Percentiles rank a stretch among this genome's conserved stretches.
These are phyloP conservation scores for Arvicanthis niloticus DNA, from an alignment of 2,113 vertebrate genomes.

Conservation along the genomic window DNA sequence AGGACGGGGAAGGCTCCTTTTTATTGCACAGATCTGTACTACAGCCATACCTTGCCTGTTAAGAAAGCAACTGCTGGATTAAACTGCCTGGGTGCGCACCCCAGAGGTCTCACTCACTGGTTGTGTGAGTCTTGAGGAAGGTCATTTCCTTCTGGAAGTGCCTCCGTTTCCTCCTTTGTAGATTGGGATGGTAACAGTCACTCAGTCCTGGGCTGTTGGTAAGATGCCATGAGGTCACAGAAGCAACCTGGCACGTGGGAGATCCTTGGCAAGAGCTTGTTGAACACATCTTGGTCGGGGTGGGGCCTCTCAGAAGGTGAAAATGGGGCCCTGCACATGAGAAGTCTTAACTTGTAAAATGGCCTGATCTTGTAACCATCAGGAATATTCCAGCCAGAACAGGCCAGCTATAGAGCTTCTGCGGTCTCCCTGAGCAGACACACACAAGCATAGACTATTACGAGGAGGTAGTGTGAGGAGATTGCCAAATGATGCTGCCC, in stretches of 20 bases:
- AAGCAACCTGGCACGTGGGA: neutral
- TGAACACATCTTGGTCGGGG: neutral
- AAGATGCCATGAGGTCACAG: neutral
- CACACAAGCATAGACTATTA: neutral
- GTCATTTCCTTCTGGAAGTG: neutral
- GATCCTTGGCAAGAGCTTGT: neutral
- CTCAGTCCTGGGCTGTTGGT: neutral
- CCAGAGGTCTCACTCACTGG: neutral
- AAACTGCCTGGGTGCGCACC: neutral
- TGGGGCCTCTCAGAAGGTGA: neutral
- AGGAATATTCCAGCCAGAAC: neutral
- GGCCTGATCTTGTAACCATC: neutral
- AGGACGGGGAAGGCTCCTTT: neutral
- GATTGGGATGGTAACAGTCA: neutral
- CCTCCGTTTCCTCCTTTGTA: neutral
- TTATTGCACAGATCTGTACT: accelerated
- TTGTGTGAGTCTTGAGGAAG: neutral
- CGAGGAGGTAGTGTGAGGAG: neutral
- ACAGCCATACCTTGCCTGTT: neutral
- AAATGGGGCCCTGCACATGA: neutral
- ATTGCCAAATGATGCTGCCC: neutral
- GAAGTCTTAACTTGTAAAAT: neutral
- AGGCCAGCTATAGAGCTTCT: neutral
- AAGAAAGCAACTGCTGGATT: neutral
- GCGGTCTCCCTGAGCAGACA: neutral